A percentile compares a stretch with the other conserved stretches of the same genome.
Evolutionary conservation across 1,140 invertebrate species (phyloP).

Genomic region (Caerostris darwini): DNA sequence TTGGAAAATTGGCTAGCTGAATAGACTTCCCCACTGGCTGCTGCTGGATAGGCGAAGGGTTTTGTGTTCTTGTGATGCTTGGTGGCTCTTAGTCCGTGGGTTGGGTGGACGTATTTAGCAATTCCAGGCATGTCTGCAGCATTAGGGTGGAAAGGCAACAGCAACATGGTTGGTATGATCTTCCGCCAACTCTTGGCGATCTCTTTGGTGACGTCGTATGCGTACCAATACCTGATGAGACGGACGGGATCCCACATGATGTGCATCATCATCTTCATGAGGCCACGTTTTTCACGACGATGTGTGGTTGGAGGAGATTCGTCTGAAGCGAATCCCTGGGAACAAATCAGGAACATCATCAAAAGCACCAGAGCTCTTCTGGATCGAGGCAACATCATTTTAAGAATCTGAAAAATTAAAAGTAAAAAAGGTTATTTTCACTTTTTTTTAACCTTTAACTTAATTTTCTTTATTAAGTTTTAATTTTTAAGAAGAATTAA

Average conservation of each 20-base stretch:
- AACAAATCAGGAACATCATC: not conserved
- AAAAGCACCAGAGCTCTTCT: not conserved
- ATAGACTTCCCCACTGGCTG: not conserved
- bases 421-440: not conserved
- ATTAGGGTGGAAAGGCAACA: slow-evolving; percentile 25
- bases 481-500: too few relatives aligned
- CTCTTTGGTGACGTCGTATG: slow-evolving; percentile 70
- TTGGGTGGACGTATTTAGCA: slow-evolving; percentile 70
- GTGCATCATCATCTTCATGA: slow-evolving; percentile 76
- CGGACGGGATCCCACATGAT: slow-evolving; percentile 74
- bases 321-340: not conserved
- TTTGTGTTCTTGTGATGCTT: not conserved
- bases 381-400: not conserved
- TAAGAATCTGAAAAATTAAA: not conserved
- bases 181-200: slow-evolving; percentile 71
- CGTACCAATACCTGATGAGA: slow-evolving; percentile 66
- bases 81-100: slow-evolving; percentile 10
- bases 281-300: slow-evolving; percentile 60
- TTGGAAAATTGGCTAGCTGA: not conserved
- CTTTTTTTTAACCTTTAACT: too few relatives aligned
- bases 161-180: slow-evolving; percentile 67
- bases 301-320: not conserved
- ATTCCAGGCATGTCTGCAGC: not conserved
- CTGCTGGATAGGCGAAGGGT: not conserved
- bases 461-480: too few relatives aligned